These are phyloP conservation scores for western clawed frog (Xenopus tropicalis) DNA, from an alignment of 2,113 vertebrate genomes.

Conservation along the genomic window UCB_Xtro_10.0 CM004447.2:52024001-52024500, in stretches of 20 bases:
- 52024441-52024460: slow-evolving; percentile 45
- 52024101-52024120: background rate
- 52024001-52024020: too few relatives aligned
- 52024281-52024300: slow-evolving; percentile 50
- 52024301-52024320: slow-evolving; percentile 40
- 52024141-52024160: slow-evolving; percentile 18
- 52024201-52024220: slow-evolving; percentile 31
- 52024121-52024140: slow-evolving; percentile 10
- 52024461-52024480: slow-evolving; percentile 34
- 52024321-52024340: slow-evolving; percentile 48
- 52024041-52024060: too few relatives aligned
- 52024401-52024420: slow-evolving; percentile 42
- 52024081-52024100: too few relatives aligned
- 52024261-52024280: slow-evolving; percentile 34
- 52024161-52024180: slow-evolving; percentile 4
- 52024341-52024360: slow-evolving; percentile 32
- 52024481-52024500: slow-evolving; percentile 56
- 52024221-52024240: slow-evolving; percentile 26
- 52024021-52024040: too few relatives aligned
- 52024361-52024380: slow-evolving; percentile 49
- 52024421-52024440: slow-evolving; percentile 42
- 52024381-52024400: slow-evolving; percentile 51
- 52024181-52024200: slow-evolving; percentile 21
- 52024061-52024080: too few relatives aligned
- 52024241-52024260: slow-evolving; percentile 37